A percentile compares a stretch with the other conserved stretches of the same genome.
Conservation (phyloP, 2,888 invertebrate species). For the Parascotia fuliginaria region DNA sequence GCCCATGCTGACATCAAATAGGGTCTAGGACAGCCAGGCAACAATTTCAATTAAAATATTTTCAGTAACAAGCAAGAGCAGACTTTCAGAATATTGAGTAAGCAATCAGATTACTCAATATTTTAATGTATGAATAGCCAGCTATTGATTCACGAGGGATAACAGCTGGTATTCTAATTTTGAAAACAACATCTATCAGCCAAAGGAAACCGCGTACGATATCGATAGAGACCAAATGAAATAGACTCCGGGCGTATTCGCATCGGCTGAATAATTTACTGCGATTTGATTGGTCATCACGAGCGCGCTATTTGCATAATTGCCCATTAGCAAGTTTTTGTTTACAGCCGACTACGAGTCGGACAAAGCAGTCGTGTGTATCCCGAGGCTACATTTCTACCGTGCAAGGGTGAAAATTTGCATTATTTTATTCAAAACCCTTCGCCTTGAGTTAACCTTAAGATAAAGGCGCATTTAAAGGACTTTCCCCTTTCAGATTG, state of each 20-base stretch:
- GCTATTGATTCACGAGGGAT: neutral
- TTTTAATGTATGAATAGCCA: neutral
- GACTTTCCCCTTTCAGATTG: slow-evolving; percentile 22
- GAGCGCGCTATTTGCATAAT: slow-evolving; percentile 74
- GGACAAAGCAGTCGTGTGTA: slow-evolving; percentile 53
- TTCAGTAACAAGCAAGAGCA: too few relatives aligned
- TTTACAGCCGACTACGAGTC: slow-evolving; percentile 65
- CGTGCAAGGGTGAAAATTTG: slow-evolving; percentile 51
- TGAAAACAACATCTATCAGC: slow-evolving; percentile 20
- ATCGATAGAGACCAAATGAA: slow-evolving; percentile 46
- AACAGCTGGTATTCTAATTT: neutral
- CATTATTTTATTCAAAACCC: slow-evolving; percentile 58
- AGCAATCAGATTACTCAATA: too few relatives aligned
- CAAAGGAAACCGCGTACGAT: slow-evolving; percentile 19
- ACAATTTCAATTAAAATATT: too few relatives aligned
- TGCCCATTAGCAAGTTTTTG: slow-evolving; percentile 79
- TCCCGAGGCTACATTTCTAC: slow-evolving; percentile 51
- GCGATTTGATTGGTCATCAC: slow-evolving; percentile 79
- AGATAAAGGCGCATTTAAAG: slow-evolving; percentile 16
- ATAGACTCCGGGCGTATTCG: slow-evolving; percentile 55
- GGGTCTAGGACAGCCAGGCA: too few relatives aligned
- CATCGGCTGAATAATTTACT: slow-evolving; percentile 75
- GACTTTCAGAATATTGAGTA: too few relatives aligned
- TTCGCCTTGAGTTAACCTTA: slow-evolving; percentile 51
- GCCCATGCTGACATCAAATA: too few relatives aligned